Base-by-base conservation (phyloP, 2,113 vertebrate genomes). In the Calyptomena viridis region DNA sequence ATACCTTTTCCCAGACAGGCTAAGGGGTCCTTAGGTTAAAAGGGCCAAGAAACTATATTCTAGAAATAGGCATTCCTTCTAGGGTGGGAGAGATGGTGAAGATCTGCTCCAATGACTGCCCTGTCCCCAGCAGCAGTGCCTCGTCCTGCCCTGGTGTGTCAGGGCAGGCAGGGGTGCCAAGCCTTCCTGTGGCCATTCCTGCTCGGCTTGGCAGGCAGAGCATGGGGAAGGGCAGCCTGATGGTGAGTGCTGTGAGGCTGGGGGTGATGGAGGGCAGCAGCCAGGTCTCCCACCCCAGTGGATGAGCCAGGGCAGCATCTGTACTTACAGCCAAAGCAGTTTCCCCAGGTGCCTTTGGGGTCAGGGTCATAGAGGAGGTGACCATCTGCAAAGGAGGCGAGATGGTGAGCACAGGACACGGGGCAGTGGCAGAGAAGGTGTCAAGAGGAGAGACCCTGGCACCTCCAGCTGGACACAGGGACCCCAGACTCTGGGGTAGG, bases 321-420 rank as follows among this genome's bases (percentile, higher is more conserved):
- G 5, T 96, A 98, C 98, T 98, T 95, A 99, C 98, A 99, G 85
- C 98, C 98, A 81, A 99, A 98, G 95, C 98, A 99, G 98, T 98
- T 98, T 88, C 94, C 98, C 98, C 98, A 99, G 89, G 97, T 97
- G 72, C 97, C 97, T 56, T 97, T 91, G 28, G 98, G 93, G 78
- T 97, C 98, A 66, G 97, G 97, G 82, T 98, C 98, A 30, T 97
- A 97, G 92, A 98, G 89, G 53, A 99, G 97, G 22, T 97, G 98
- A 14, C 98, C 98, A 77, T 99, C 98, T 99, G 89, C 91, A 92
- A 86, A 79, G 35, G 69, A 79, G 42, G 56, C 0, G 1, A 73
- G 13, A 28, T 1, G 27, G n/a, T 92, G 42, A 91, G 84, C 59
- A 19, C 1, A 4, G 31, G 4, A 56, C 67, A 49, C 0, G 0